Evolutionary conservation across 2,797 vertebrate genomes (phyloP).

Genomic region (Anguilla anguilla): DNA sequence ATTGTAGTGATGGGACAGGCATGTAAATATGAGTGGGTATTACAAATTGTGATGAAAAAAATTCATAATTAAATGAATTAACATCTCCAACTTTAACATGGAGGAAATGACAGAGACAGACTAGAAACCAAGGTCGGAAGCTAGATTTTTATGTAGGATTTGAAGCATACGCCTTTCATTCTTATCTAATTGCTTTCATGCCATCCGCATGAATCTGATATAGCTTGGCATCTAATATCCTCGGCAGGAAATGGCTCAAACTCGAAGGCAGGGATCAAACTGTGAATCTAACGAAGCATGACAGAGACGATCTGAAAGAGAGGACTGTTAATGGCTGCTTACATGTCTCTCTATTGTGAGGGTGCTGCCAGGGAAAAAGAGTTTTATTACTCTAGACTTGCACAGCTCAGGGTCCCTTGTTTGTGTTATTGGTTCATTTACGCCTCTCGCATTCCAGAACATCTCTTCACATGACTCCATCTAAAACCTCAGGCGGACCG

Average conservation of each 20-base stretch:
- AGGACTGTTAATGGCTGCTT: slow-evolving; percentile 26
- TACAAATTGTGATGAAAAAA: background rate
- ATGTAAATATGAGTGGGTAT: background rate
- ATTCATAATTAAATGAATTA: background rate
- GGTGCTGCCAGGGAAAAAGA: background rate
- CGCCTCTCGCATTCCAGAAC: slow-evolving; percentile 6
- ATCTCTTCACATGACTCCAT: slow-evolving; percentile 4
- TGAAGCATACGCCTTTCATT: background rate
- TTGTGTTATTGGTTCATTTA: slow-evolving; percentile 20
- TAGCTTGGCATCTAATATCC: slow-evolving; percentile 7
- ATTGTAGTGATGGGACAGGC: background rate
- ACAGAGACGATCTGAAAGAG: slow-evolving; percentile 15
- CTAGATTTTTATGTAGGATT: background rate
- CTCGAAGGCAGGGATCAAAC: background rate
- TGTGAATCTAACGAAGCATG: slow-evolving; percentile 17
- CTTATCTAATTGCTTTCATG: background rate
- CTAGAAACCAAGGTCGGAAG: background rate
- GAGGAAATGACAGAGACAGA: background rate
- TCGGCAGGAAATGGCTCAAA: slow-evolving; percentile 17
- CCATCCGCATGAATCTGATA: slow-evolving; percentile 9
- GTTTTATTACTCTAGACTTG: slow-evolving; percentile 8
- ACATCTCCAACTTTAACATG: background rate
- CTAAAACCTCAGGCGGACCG: background rate
- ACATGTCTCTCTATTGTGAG: slow-evolving; percentile 13
- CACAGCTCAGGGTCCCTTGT: slow-evolving; percentile 18